Percentiles rank a stretch among this genome's conserved stretches.
These are phyloP conservation scores for Harpagoxenus sublaevis DNA, from an alignment of 2,888 invertebrate species.

Conservation along the genomic window DNA sequence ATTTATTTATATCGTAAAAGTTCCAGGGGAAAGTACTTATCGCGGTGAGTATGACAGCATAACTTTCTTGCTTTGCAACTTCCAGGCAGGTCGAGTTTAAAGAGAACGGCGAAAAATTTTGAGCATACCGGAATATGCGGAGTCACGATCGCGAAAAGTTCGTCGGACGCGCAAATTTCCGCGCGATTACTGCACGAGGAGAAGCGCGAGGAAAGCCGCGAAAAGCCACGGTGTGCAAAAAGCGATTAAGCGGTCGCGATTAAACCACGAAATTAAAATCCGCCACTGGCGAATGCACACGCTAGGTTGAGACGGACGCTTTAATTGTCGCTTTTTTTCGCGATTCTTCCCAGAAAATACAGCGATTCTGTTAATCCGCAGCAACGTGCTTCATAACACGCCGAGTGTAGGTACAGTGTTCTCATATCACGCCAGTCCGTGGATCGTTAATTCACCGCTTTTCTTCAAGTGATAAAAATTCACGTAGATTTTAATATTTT, in stretches of 20 bases:
- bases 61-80: conserved; percentile 9
- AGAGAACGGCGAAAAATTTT: conserved; percentile 19
- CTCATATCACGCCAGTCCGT: not conserved
- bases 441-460: conserved; percentile 10
- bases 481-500: not conserved
- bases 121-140: conserved; percentile 9
- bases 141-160: conserved; percentile 44
- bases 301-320: not conserved
- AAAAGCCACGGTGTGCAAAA: conserved; percentile 14
- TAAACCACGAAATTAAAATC: conserved; percentile 58
- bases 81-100: not conserved
- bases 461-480: not conserved
- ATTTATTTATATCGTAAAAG: not conserved
- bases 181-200: conserved; percentile 15
- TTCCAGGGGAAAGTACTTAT: not conserved
- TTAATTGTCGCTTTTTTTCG: conserved; percentile 22
- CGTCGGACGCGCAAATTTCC: conserved; percentile 31
- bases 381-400: conserved; percentile 18
- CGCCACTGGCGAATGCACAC: not conserved
- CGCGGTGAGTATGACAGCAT: not conserved
- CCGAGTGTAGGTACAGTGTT: not conserved
- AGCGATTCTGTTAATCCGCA: conserved; percentile 31
- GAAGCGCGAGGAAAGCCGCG: not conserved
- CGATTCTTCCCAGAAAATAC: not conserved
- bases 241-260: conserved; percentile 16